Evolutionary conservation across 1,140 invertebrate genomes (phyloP).

Genomic region (Chymomyza costata): DNA sequence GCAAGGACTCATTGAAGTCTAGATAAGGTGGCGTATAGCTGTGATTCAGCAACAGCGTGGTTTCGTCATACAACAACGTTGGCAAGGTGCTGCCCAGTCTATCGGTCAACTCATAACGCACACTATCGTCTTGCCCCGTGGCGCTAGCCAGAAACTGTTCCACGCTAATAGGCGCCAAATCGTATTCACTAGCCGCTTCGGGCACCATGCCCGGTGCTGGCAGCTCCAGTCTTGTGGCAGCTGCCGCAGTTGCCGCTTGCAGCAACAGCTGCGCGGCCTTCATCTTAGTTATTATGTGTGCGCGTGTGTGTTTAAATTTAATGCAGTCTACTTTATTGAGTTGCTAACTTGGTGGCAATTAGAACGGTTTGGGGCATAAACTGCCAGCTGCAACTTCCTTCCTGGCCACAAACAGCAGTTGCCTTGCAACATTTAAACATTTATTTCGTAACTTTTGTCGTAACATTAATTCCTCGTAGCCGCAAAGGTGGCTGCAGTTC

Average conservation of each 20-base stretch:
- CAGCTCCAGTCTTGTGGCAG: conserved; percentile 25
- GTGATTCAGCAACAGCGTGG: conserved; percentile 4
- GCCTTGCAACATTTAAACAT: conserved; percentile 31
- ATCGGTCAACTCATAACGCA: conserved; percentile 38
- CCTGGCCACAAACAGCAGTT: background rate
- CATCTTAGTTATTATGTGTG: background rate
- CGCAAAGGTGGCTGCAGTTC: conserved; percentile 12
- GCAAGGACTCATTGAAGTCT: conserved; percentile 18
- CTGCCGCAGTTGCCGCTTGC: conserved; percentile 5
- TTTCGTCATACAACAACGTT: background rate
- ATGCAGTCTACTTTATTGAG: background rate
- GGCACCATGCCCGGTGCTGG: conserved; percentile 36
- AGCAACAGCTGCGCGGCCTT: conserved; percentile 31
- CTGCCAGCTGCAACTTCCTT: background rate
- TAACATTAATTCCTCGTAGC: conserved; percentile 43
- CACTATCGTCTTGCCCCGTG: conserved; percentile 30
- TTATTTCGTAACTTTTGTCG: conserved; percentile 33
- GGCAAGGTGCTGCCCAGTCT: conserved; percentile 27
- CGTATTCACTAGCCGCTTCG: conserved; percentile 35
- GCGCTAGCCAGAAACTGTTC: conserved; percentile 52
- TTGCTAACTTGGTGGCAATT: background rate
- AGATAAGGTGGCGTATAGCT: conserved; percentile 1
- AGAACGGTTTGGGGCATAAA: background rate
- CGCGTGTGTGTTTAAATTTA: background rate
- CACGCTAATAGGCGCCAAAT: conserved; percentile 41